A percentile compares a stretch with the other conserved stretches of the same genome.
Evolutionary conservation across 2,113 vertebrate species (phyloP).

Genomic region (Diphyllodes magnificus): DNA sequence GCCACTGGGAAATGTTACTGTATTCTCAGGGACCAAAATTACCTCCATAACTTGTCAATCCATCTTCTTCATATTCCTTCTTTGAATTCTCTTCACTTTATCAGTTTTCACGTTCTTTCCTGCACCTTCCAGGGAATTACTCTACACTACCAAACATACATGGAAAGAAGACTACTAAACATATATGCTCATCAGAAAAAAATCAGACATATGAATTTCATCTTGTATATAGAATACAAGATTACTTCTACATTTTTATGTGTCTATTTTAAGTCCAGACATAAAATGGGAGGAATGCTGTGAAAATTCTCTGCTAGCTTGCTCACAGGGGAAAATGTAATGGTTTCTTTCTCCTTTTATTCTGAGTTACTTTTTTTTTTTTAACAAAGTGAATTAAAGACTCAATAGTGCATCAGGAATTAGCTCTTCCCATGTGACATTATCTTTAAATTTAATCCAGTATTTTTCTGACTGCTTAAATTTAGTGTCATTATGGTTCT

Average conservation of each 20-base stretch:
- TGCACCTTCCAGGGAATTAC: background rate
- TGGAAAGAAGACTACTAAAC: background rate
- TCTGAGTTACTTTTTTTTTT: background rate
- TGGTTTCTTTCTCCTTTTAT: background rate
- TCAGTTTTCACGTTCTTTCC: background rate
- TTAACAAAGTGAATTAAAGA: background rate
- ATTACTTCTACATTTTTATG: background rate
- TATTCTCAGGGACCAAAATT: background rate
- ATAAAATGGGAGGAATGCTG: background rate
- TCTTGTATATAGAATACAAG: background rate
- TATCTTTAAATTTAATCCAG: background rate
- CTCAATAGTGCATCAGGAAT: background rate
- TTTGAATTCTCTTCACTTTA: background rate
- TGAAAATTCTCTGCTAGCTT: background rate
- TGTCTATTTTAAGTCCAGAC: background rate
- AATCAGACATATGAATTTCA: background rate
- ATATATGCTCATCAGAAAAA: background rate
- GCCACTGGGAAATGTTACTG: background rate
- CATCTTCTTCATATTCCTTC: background rate
- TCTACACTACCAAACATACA: background rate
- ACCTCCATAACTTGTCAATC: background rate
- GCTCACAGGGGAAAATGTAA: background rate
- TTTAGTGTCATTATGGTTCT: background rate
- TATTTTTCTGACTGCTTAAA: background rate
- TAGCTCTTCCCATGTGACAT: background rate